Conservation (phyloP, 1,140 invertebrate species). For the Popillia japonica region DNA sequence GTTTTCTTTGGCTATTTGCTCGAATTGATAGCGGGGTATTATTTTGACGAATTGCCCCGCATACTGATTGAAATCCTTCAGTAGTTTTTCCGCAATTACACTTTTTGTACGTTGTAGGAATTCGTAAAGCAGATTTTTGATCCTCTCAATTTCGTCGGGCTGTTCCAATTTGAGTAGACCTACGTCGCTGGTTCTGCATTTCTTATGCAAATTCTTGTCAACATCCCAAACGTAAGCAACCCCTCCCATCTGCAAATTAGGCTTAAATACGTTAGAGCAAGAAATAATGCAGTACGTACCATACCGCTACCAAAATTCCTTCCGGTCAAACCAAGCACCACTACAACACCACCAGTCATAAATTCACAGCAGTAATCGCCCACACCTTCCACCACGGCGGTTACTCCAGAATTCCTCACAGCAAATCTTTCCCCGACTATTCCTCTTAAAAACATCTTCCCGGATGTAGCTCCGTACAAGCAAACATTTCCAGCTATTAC, state of each 20-base stretch:
- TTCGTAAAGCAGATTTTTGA: slow-evolving; percentile 83
- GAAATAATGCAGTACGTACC: slow-evolving; percentile 40
- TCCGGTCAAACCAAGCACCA: slow-evolving; percentile 80
- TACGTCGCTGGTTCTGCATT: slow-evolving; percentile 92
- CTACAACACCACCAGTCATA: slow-evolving; percentile 94
- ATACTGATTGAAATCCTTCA: slow-evolving; percentile 83
- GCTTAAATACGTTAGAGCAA: too few species aligned
- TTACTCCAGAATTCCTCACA: slow-evolving; percentile 95
- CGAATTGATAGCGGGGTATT: slow-evolving; percentile 76
- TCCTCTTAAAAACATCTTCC: slow-evolving; percentile 93
- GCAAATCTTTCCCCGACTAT: slow-evolving; percentile 98
- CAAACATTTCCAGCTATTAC: slow-evolving; percentile 99
- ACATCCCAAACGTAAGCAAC: slow-evolving; percentile 95
- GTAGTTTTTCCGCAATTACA: slow-evolving; percentile 78
- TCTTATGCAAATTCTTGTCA: slow-evolving; percentile 82
- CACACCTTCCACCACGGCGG: slow-evolving; percentile 90
- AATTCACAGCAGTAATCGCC: slow-evolving; percentile 99
- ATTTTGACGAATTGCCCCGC: slow-evolving; percentile 92
- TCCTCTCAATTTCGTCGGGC: slow-evolving; percentile 80
- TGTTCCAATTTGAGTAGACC: slow-evolving; percentile 82
- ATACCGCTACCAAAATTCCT: slow-evolving; percentile 96
- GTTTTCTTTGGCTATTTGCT: slow-evolving; percentile 80
- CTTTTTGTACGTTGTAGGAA: slow-evolving; percentile 93
- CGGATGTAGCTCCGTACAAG: slow-evolving; percentile 95
- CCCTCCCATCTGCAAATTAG: slow-evolving; percentile 64